Conservation (phyloP, 1,140 invertebrate genomes). For the Drosophila ananassae region DNA sequence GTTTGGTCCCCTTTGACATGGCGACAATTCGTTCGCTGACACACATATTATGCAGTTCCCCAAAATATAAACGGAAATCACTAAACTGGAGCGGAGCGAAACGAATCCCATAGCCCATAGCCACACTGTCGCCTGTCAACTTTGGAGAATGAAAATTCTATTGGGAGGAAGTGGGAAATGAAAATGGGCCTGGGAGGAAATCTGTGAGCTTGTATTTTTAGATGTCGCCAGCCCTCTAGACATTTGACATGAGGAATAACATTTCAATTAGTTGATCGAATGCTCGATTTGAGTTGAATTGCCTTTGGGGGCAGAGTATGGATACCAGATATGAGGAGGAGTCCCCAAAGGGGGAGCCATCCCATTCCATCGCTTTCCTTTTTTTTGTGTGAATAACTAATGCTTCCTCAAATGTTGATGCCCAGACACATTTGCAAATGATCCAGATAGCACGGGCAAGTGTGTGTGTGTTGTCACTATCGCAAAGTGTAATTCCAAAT, state of each 20-base stretch:
- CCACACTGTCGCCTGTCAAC: slow-evolving; percentile 73
- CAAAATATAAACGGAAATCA: slow-evolving; percentile 37
- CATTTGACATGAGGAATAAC: slow-evolving; percentile 68
- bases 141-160: slow-evolving; percentile 18
- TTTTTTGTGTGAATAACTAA: slow-evolving; percentile 29
- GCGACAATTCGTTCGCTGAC: slow-evolving; percentile 43
- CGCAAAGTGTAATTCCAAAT: slow-evolving; percentile 48
- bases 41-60: slow-evolving; percentile 61
- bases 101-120: slow-evolving; percentile 64
- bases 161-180: slow-evolving; percentile 8
- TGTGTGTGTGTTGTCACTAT: slow-evolving; percentile 28
- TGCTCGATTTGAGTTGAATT: slow-evolving; percentile 50
- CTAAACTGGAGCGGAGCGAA: slow-evolving; percentile 70
- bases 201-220: slow-evolving; percentile 63
- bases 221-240: slow-evolving; percentile 62
- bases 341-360: slow-evolving; percentile 1
- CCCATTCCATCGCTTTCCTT: not conserved
- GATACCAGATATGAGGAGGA: not conserved
- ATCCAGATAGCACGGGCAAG: slow-evolving; percentile 48
- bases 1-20: slow-evolving; percentile 53
- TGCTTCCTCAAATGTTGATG: slow-evolving; percentile 59
- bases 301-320: slow-evolving; percentile 5
- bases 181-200: slow-evolving; percentile 11
- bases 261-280: slow-evolving; percentile 74
- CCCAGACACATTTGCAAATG: slow-evolving; percentile 33